Base-by-base conservation (phyloP, 2,113 vertebrate genomes). In the Sylvilagus bachmani region DNA sequence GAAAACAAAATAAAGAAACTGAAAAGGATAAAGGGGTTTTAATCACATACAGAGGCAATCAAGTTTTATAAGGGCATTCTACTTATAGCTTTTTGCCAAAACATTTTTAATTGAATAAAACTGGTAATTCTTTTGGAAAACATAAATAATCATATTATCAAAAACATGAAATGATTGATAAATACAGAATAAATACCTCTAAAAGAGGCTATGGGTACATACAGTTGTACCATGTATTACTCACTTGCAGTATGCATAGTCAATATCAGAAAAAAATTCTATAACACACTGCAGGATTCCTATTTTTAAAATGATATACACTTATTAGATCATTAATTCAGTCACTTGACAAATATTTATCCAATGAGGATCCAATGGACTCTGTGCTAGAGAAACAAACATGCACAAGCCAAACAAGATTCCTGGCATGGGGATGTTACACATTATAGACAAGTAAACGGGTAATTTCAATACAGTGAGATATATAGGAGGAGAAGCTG, bases 61-160 rank as follows among this genome's bases (percentile, higher is more conserved):
- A 92, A 93, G 70, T 74, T 16, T 17, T 86, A 24, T 21, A 95
- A 87, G 21, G 19, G 90, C 95, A 85, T 73, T 73, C n/a, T 84
- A 91, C 10, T 12, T 31, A 86, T 14, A 90, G n/a, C 10, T 53
- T 24, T 31, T 95, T 70, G 61, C 8, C 84, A 29, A 66, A 58
- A 94, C 49, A 53, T 22, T 44, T 82, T 95, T 33, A 24, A 86
- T 24, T 79, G 14, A 31, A 89, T 87, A n/a, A 89, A 95, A 70
- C 11, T 27, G 53, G 81, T 24, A 66, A 84, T 36, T 93, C 33
- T 89, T 78, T 79, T 73, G 24, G n/a, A 53, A 84, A 93, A 87
- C 33, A 84, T 2, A 93, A 83, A 55, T 82, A 24, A 55, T 58
- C 17, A 53, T 27, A 70, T 33, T 64, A 79, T 61, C 66, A n/a